Conservation (phyloP, 2,113 vertebrate species). For the Hystrix cristata region DNA sequence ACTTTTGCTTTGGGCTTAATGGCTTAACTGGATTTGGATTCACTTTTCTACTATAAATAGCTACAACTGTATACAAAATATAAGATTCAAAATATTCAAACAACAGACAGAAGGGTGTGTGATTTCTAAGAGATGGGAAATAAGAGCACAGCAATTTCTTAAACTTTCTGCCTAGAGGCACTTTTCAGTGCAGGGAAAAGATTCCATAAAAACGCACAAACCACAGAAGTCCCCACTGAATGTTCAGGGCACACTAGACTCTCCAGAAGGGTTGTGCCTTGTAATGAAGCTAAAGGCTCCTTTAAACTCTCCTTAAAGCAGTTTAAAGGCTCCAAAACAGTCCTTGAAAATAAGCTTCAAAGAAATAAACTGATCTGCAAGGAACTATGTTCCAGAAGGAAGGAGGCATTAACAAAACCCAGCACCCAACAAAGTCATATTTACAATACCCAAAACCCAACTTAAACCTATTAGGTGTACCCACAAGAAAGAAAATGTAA, state of each 20-base stretch:
- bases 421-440: background rate
- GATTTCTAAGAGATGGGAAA: background rate
- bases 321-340: background rate
- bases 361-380: background rate
- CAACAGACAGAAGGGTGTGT: background rate
- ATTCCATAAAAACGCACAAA: background rate
- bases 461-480: slow-evolving; percentile 33
- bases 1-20: background rate
- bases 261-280: background rate
- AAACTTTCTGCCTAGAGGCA: background rate
- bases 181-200: background rate
- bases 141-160: background rate
- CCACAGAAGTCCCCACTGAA: background rate
- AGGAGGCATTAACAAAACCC: background rate
- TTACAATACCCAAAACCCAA: background rate
- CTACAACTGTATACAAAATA: background rate
- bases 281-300: background rate
- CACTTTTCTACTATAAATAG: background rate
- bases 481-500: background rate
- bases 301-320: background rate
- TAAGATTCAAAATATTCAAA: background rate
- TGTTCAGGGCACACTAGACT: background rate
- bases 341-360: background rate
- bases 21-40: background rate
- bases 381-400: background rate